Evolutionary conservation across 2,113 vertebrate species (phyloP).

Genomic region (Serilophus lunatus): DNA sequence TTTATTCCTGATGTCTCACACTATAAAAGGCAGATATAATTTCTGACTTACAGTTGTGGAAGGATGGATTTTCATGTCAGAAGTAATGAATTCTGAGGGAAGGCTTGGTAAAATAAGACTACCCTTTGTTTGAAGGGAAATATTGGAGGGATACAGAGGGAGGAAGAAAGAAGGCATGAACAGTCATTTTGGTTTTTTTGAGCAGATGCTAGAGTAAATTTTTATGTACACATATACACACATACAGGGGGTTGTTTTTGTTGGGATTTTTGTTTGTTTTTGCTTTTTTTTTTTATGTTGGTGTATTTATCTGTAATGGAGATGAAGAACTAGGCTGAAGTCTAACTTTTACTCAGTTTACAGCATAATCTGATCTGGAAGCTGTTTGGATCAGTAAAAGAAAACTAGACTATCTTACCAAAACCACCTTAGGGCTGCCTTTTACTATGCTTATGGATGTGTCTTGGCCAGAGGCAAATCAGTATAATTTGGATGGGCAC

Average conservation of each 20-base stretch:
- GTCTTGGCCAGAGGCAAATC: background rate
- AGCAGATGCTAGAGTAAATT: background rate
- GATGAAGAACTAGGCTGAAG: background rate
- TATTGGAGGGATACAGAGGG: background rate
- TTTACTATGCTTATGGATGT: background rate
- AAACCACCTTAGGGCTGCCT: background rate
- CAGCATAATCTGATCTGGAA: background rate
- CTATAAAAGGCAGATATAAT: background rate
- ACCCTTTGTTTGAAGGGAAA: background rate
- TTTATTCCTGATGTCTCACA: background rate
- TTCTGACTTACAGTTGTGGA: background rate
- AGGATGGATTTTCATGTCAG: background rate
- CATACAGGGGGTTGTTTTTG: background rate
- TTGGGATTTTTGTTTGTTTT: background rate
- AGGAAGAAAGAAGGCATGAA: background rate
- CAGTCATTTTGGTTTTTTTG: background rate
- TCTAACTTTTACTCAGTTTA: background rate
- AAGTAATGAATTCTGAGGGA: background rate
- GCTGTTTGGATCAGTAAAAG: background rate
- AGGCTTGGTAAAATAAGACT: background rate
- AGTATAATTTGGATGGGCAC: background rate
- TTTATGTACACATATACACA: background rate
- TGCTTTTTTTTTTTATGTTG: background rate
- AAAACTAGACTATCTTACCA: background rate
- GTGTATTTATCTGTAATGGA: background rate